These are phyloP conservation scores for Tryphoninae sp. DNA, from an alignment of 2,888 invertebrate genomes.

Conservation along the genomic window DNA sequence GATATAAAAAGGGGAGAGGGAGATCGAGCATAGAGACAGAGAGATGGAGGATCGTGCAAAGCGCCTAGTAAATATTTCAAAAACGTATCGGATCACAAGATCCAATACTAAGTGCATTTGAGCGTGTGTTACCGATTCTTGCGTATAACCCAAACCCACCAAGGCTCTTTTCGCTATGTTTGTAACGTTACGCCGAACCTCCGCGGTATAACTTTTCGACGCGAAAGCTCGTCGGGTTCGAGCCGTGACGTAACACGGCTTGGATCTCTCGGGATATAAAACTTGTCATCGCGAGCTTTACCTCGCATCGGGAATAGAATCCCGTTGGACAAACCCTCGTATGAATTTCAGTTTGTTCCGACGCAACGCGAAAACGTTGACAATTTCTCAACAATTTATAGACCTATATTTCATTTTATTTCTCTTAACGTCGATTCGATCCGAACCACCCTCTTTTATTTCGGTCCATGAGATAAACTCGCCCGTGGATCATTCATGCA, in stretches of 20 bases:
- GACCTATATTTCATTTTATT: background rate
- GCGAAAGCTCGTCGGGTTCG: conserved; percentile 54
- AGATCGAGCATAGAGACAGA: conserved; percentile 17
- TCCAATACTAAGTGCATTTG: conserved; percentile 69
- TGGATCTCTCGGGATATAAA: conserved; percentile 28
- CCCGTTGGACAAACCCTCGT: background rate
- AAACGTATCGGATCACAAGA: conserved; percentile 68
- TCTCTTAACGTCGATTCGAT: no score
- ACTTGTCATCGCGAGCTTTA: conserved; percentile 43
- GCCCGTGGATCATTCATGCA: no score
- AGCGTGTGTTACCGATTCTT: conserved; percentile 49
- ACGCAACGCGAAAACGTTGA: background rate
- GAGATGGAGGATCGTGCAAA: conserved; percentile 57
- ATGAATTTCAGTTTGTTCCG: conserved; percentile 22
- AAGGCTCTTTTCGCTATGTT: conserved; percentile 48
- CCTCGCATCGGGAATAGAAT: conserved; percentile 30
- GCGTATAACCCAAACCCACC: conserved; percentile 47
- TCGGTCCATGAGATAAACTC: no score
- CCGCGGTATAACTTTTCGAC: conserved; percentile 55
- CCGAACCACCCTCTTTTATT: no score
- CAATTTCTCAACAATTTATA: background rate
- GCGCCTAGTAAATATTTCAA: conserved; percentile 70
- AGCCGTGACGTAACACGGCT: conserved; percentile 48
- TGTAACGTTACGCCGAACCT: conserved; percentile 8
- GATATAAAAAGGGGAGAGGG: conserved; percentile 28